Conservation (phyloP, 2,113 vertebrate genomes). For the Etheostoma cragini region DNA sequence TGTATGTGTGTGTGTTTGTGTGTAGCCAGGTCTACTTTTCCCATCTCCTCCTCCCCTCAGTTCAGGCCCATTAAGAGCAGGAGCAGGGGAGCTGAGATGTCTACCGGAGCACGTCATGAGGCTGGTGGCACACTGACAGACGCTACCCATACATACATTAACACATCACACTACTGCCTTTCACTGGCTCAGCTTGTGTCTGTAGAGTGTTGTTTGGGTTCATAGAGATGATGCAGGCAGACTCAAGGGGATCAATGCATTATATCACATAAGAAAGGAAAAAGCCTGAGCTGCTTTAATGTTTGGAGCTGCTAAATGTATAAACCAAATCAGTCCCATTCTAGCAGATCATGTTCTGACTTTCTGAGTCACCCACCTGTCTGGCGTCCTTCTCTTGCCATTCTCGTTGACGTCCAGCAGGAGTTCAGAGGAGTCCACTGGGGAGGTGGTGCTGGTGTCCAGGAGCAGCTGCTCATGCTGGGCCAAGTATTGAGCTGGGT, state of each 20-base stretch:
- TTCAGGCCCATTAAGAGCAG: slow-evolving; percentile 64
- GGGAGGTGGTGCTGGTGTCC: slow-evolving; percentile 91
- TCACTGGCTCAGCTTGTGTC: slow-evolving; percentile 58
- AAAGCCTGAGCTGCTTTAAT: slow-evolving; percentile 31
- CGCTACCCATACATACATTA: slow-evolving; percentile 61
- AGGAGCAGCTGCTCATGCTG: slow-evolving; percentile 97
- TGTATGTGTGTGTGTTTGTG: slow-evolving; percentile 1
- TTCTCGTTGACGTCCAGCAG: slow-evolving; percentile 94
- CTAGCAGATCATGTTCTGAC: background rate
- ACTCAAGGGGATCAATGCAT: slow-evolving; percentile 66
- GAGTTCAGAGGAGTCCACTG: slow-evolving; percentile 93
- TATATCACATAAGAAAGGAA: slow-evolving; percentile 45
- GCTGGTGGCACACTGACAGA: slow-evolving; percentile 52
- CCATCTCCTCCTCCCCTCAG: slow-evolving; percentile 33
- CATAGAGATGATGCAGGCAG: slow-evolving; percentile 33
- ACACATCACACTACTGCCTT: slow-evolving; percentile 54
- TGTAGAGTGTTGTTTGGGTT: slow-evolving; percentile 19
- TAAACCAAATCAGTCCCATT: background rate
- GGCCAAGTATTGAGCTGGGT: slow-evolving; percentile 95
- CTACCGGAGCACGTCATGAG: slow-evolving; percentile 65
- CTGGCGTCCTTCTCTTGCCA: slow-evolving; percentile 94
- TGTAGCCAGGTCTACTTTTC: slow-evolving; percentile 19
- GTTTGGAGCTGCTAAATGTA: slow-evolving; percentile 3
- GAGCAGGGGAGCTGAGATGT: slow-evolving; percentile 45
- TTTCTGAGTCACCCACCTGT: slow-evolving; percentile 85